Evolutionary conservation across 2,888 invertebrate species (phyloP).

Genomic region (Hymenopus coronatus): DNA sequence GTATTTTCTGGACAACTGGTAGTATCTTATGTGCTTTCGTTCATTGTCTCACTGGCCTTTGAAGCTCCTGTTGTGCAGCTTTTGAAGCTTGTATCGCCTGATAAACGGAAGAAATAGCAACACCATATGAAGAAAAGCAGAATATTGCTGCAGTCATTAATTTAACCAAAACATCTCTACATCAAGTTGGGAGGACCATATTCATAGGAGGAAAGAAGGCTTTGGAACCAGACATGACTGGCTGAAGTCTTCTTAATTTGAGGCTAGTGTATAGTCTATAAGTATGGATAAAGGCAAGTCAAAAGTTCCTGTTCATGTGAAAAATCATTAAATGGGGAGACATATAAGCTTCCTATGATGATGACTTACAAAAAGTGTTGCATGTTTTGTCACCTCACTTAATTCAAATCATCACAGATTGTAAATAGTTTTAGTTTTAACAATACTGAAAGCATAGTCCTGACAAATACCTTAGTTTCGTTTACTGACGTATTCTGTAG

Average conservation of each 20-base stretch:
- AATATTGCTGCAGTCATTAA: background rate
- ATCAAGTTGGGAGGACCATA: background rate
- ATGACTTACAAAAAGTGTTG: no score
- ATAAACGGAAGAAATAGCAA: constrained; percentile 37
- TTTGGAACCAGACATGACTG: background rate
- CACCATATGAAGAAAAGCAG: background rate
- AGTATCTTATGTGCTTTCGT: constrained; percentile 72
- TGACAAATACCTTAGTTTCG: no score
- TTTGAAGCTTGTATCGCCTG: constrained; percentile 61
- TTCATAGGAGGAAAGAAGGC: background rate
- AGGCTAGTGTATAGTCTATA: background rate
- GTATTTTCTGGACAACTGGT: constrained; percentile 80
- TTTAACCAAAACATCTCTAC: background rate
- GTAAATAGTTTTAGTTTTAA: no score
- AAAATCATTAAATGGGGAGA: background rate
- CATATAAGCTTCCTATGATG: background rate
- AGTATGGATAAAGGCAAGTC: background rate
- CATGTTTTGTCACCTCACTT: no score
- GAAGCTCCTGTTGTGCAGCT: constrained; percentile 84
- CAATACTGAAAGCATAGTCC: background rate
- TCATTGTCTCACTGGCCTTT: constrained; percentile 75
- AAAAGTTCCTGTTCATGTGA: background rate
- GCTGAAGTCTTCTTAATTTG: background rate
- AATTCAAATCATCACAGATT: no score
- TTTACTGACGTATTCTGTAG: no score